phyloP scores from a whole-genome alignment of 2,888 invertebrate genomes.

The Himalopsyche tibetana region DNA sequence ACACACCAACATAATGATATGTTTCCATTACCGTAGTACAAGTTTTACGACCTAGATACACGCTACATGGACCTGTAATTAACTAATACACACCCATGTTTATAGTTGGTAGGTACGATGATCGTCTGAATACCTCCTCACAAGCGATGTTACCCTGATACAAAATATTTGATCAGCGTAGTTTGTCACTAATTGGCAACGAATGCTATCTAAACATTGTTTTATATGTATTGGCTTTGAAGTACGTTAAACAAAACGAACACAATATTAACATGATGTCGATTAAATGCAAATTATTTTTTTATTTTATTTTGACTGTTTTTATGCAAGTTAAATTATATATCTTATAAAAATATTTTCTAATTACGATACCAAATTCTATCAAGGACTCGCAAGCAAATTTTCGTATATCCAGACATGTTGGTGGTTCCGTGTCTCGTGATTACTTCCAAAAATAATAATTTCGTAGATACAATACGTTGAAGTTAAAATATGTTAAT shows the following conservation, averaged over 20 bases:
- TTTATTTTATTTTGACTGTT: no score
- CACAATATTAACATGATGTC: background rate
- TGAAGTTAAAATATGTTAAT: no score
- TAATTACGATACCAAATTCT: no score
- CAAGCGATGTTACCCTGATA: conserved; percentile 2
- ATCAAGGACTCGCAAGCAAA: no score
- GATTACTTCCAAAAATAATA: no score
- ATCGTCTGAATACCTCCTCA: conserved; percentile 33
- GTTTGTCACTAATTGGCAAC: conserved; percentile 5
- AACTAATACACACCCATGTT: conserved; percentile 56
- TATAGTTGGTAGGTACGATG: conserved; percentile 47
- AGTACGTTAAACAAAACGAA: background rate
- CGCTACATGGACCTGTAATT: conserved; percentile 57
- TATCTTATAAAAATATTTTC: no score
- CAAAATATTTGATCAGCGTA: conserved; percentile 27
- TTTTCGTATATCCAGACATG: no score
- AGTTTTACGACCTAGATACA: conserved; percentile 54
- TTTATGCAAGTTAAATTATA: no score
- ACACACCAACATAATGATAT: conserved; percentile 28
- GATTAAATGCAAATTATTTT: no score
- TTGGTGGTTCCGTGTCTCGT: no score
- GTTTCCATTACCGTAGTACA: conserved; percentile 37
- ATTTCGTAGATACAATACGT: no score
- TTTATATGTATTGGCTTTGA: background rate
- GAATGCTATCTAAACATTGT: background rate